These are phyloP conservation scores for Plutomurus gul DNA, from an alignment of 1,140 invertebrate genomes.

Conservation along the genomic window DNA sequence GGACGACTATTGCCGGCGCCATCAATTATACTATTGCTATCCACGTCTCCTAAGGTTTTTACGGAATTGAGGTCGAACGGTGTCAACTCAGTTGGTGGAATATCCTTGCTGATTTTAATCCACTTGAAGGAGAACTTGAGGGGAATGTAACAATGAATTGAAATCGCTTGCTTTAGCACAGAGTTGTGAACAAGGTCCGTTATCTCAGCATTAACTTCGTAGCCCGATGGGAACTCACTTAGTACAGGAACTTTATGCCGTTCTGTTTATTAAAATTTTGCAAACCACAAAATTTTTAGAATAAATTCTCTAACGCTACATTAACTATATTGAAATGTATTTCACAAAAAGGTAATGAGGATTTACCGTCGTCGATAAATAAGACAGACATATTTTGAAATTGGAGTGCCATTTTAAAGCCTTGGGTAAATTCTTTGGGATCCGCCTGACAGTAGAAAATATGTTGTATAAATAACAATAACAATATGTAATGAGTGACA, in stretches of 20 bases:
- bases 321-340: too few species aligned
- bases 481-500: too few species aligned
- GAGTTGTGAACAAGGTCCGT: constrained; percentile 25
- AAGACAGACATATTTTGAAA: constrained; percentile 33
- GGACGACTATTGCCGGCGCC: background rate
- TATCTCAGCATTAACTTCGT: constrained; percentile 42
- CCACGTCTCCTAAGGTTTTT: background rate
- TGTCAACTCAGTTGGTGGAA: background rate
- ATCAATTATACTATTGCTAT: background rate
- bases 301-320: too few species aligned
- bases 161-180: background rate
- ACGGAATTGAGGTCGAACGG: background rate
- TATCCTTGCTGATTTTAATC: constrained; percentile 39
- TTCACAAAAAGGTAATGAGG: too few species aligned
- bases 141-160: constrained; percentile 39
- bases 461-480: too few species aligned
- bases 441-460: constrained; percentile 43
- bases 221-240: constrained; percentile 31
- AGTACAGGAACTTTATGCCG: constrained; percentile 32
- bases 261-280: background rate
- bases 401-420: constrained; percentile 39
- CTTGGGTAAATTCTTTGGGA: constrained; percentile 37
- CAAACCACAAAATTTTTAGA: too few species aligned
- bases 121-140: constrained; percentile 43
- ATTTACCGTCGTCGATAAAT: constrained; percentile 39